Base-by-base conservation (phyloP, 2,113 vertebrate species). In the Rhinoderma darwinii region DNA sequence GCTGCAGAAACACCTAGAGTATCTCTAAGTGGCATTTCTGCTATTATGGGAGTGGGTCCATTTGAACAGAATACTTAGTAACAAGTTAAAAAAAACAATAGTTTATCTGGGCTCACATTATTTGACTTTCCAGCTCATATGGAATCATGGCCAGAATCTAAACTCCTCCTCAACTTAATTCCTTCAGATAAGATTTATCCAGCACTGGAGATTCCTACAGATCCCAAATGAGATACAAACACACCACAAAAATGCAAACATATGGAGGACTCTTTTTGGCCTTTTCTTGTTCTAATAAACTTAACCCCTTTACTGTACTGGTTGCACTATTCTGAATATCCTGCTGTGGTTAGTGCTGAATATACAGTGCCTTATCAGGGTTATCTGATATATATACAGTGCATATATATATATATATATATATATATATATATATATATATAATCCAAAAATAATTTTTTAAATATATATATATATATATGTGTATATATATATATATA, bases 191-290 rank as follows among this genome's bases (percentile, higher is more conserved):
- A 54, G 44, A n/a, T 37, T 4, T 35, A 35, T 63, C 56, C 76
- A 81, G 35, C 63, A 22, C 20, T 72, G 35, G 51, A 81, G 84
- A 86, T 86, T 86, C 63, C 77, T 86, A 72, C 76, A 72, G 44
- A 81, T 86, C 47, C 77, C 76, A 80, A 56, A 56, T 70, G 84
- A 86, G 59, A 86, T 79, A 79, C 44, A 70, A 86, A 70, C 84
- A 39, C 76, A 72, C 74, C 74, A 86, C 84, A 86, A 81, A 86
- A 17, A 54, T 86, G 44, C 76, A 86, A 81, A 72, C 84, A 86
- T 72, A 54, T 70, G 59, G 61, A 51, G 14, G 20, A 44, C 39
- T 63, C 22, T 66, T 66, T 70, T 83, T 77, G 75, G 39, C 30
- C 20, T 84, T 59, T 76, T 61, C 54, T 59, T 54, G 70, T 54